These are phyloP conservation scores for Dolichoris vasculosae DNA, from an alignment of 1,140 invertebrate species.

Conservation along the genomic window DNA sequence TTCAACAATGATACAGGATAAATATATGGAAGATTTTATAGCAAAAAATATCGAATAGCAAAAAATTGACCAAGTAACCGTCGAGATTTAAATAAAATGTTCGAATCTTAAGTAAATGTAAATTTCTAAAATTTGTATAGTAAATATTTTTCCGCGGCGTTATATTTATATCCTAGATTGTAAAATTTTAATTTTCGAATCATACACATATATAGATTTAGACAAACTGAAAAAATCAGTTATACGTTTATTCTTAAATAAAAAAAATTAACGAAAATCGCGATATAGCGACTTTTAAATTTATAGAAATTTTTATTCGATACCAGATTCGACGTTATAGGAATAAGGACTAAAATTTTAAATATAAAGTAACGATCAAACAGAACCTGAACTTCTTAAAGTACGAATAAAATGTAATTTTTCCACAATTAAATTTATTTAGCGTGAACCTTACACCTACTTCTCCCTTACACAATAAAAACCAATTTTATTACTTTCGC, in stretches of 20 bases:
- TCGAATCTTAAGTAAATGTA: neutral
- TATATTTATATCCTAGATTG: neutral
- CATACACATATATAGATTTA: too few relatives aligned
- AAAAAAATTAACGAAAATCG: neutral
- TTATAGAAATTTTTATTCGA: slow-evolving; percentile 3
- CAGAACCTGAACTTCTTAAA: neutral
- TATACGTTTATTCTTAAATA: neutral
- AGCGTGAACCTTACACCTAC: slow-evolving; percentile 17
- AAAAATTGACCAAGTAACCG: neutral
- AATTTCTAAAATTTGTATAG: neutral
- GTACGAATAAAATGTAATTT: slow-evolving; percentile 22
- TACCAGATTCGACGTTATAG: neutral
- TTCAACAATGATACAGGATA: neutral
- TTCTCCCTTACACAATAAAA: slow-evolving; percentile 36
- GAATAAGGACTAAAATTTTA: neutral
- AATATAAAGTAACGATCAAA: neutral
- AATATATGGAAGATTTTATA: neutral
- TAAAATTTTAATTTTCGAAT: neutral
- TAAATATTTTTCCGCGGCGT: neutral
- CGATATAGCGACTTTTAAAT: neutral
- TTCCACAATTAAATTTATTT: slow-evolving; percentile 48
- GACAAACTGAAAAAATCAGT: neutral
- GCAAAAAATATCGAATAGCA: neutral
- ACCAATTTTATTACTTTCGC: slow-evolving; percentile 44
- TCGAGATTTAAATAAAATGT: neutral